A percentile compares a stretch with the other conserved stretches of the same genome.
These are phyloP conservation scores for Polymixis flavicincta DNA, from an alignment of 2,888 invertebrate species.

Conservation along the genomic window DNA sequence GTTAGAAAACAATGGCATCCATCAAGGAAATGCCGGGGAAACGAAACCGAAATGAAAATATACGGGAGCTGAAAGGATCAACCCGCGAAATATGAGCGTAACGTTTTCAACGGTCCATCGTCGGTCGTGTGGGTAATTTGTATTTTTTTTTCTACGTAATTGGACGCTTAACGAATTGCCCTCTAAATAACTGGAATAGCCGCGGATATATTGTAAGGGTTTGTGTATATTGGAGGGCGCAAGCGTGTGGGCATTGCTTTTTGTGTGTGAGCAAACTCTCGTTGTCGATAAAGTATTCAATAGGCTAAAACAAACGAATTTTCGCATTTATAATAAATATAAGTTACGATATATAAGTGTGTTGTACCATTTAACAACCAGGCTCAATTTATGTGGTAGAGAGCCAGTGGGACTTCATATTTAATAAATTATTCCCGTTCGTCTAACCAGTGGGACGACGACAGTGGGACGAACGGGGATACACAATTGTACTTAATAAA, in stretches of 20 bases:
- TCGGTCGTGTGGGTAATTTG: constrained; percentile 77
- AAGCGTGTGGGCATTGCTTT: neutral
- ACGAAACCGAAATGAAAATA: constrained; percentile 55
- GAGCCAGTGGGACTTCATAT: too few relatives aligned
- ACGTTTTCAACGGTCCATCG: constrained; percentile 60
- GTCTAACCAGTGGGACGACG: too few relatives aligned
- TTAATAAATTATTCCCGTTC: too few relatives aligned
- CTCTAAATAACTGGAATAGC: constrained; percentile 65
- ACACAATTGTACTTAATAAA: too few relatives aligned
- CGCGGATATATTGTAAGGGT: constrained; percentile 28
- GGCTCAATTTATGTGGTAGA: too few relatives aligned
- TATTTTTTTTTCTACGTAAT: constrained; percentile 74
- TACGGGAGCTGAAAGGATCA: constrained; percentile 52
- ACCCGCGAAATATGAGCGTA: constrained; percentile 58
- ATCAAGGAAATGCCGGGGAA: constrained; percentile 51
- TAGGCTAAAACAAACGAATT: neutral
- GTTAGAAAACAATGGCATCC: constrained; percentile 55
- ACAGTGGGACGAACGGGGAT: too few relatives aligned
- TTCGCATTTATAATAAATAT: too few relatives aligned
- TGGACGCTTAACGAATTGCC: constrained; percentile 80
- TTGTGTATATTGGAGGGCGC: neutral
- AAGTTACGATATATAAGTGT: too few relatives aligned
- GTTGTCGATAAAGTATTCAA: neutral
- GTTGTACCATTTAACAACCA: too few relatives aligned
- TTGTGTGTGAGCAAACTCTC: too few relatives aligned